Evolutionary conservation across 2,797 vertebrate species (phyloP), one percentile per base, ranked within the genome.

Genomic region (Anguilla marmorata): DNA sequence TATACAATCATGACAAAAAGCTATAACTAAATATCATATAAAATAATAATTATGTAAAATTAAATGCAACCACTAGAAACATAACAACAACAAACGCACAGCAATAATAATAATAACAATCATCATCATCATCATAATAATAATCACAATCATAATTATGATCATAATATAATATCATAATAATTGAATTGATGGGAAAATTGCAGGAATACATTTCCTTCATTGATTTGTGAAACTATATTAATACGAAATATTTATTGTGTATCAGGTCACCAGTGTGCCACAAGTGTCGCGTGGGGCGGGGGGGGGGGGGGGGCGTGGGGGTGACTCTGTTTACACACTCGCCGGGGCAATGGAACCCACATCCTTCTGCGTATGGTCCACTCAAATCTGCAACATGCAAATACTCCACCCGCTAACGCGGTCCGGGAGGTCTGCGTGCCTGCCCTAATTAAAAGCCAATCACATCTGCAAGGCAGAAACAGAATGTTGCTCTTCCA

Each of bases 361-460:
- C 63, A 66, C 63, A 66, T 66, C 63, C 63, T n/a, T 4, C 63
- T 24, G 4, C 5, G n/a, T 9, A 66, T 27, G n/a, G 21, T 11
- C 63, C 63, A 16, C 58, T 63, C 21, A 24, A 19, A 52, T 56
- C 54, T 56, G 54, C 63, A n/a, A 66, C n/a, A 7, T 66, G 63
- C 63, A 66, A 27, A 4, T n/a, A 66, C 12, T 66, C 63, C 63
- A 27, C 12, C 63, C 63, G n/a, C 63, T 66, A 27, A 7, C n/a
- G 4, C 7, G 63, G 21, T 60, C 63, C 0, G 21, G 63, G 63
- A n/a, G 4, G 3, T 66, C 63, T 66, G 21, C 21, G 63, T 24
- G 66, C 54, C 69, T 82, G 52, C 48, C 50, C 30, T 33, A 66
- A 86, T 89, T 63, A 87, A 87, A 80, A 58, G 33, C 0, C 52